Evolutionary conservation across 37 sponge, comb jelly and placozoan species (phyloP), one percentile per base, ranked within the genome.

Genomic region (Dysidea cf. avara): DNA sequence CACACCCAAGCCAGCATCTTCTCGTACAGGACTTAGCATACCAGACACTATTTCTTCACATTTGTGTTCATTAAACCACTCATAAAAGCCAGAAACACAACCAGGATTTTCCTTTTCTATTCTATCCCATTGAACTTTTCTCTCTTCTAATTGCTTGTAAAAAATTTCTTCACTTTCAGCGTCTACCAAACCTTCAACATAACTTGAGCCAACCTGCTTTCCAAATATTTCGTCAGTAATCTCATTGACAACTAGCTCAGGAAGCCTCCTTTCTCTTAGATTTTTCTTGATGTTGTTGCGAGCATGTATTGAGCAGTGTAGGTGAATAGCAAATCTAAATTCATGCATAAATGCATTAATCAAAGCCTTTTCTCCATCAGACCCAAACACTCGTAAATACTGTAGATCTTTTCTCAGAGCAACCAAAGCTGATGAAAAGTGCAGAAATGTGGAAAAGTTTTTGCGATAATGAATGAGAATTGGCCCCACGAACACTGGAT

Each of bases 301-400:
- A 33, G 47, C 69, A 55, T 80, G 81, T 29, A 71, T 81, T 30
- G 72, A 81, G 67, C 82, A 81, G 22, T 73, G 72, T 1, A 65
- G 46, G 52, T 59, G 82, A 46, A 60, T 50, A 4, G 67, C 66
- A 54, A 48, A 67, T 5, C 60, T 22, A 67, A 81, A 72, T 22
- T 81, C 82, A 36, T 81, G 82, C 6, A 63, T 38, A 43, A 81
- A 71, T 3, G 73, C 81, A 64, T 81, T 51, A 29, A 39, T 17
- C 14, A 79, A 53, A n/a, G n/a, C n/a, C n/a, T n/a, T n/a, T n/a
- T n/a, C n/a, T n/a, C n/a, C n/a, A n/a, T n/a, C n/a, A n/a, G 80
- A 60, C 32, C 80, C 80, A 68, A 79, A 68, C 54, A 63, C 81
- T 17, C 81, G 58, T 3, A 71, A 49, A 16, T 33, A 56, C 72